Percentiles rank a stretch among this genome's conserved stretches.
Conservation (phyloP, 2,888 invertebrate species). For the Stenichneumon culpator region DNA sequence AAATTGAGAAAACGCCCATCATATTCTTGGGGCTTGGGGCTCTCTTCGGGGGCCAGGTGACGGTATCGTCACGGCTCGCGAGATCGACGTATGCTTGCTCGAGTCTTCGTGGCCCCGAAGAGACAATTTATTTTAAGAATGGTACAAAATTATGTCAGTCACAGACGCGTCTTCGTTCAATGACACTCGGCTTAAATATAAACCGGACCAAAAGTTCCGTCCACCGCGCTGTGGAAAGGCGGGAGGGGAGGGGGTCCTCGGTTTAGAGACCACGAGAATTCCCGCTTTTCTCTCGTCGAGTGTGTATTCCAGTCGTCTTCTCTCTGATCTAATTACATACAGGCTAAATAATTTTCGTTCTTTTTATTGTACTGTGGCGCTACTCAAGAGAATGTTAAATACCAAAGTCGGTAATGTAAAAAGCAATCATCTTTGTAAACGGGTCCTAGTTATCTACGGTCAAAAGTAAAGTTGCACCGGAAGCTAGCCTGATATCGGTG, state of each 20-base stretch:
- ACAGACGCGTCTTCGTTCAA: constrained; percentile 73
- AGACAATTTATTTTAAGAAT: constrained; percentile 64
- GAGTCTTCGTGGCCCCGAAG: constrained; percentile 15
- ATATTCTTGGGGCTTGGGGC: neutral
- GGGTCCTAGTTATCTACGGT: neutral
- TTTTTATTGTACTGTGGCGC: neutral
- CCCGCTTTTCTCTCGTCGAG: neutral
- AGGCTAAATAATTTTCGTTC: neutral
- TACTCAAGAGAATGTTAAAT: neutral
- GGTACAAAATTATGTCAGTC: constrained; percentile 75
- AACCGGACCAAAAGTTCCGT: constrained; percentile 69
- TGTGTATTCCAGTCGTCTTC: neutral
- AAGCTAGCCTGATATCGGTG: neutral
- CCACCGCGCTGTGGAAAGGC: neutral
- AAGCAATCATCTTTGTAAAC: neutral
- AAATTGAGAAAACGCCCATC: neutral
- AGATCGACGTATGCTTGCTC: neutral
- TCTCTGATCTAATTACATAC: neutral
- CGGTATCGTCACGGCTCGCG: neutral
- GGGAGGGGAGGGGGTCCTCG: no score
- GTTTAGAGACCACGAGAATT: neutral
- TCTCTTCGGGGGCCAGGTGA: neutral
- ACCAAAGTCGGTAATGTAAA: neutral
- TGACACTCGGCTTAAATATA: constrained; percentile 76
- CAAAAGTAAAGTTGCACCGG: neutral